Evolutionary conservation across 1,140 invertebrate species (phyloP), one percentile per base, ranked within the genome.

Genomic region (Apocrypta bakeri): DNA sequence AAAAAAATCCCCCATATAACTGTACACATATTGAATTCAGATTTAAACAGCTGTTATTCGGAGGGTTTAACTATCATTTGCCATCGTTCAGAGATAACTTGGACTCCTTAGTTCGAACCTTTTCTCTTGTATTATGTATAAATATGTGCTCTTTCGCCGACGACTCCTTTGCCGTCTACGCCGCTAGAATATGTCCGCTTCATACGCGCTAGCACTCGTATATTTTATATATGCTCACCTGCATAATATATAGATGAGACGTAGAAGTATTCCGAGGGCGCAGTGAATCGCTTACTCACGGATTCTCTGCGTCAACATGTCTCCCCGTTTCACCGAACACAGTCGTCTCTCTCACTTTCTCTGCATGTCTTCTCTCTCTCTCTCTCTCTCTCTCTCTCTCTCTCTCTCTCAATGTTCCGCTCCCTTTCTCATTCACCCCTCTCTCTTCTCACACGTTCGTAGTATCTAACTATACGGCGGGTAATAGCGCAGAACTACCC

Each of bases 401-500:
- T 71, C 42, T 56, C 42, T 56, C 1, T 48, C 25, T 25, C 3
- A 21, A 0, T 21, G n/a, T n/a, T n/a, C n/a, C n/a, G n/a, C n/a
- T n/a, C n/a, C n/a, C n/a, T n/a, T n/a, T n/a, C n/a, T n/a, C n/a
- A n/a, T n/a, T n/a, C n/a, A n/a, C n/a, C n/a, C n/a, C 68, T 24
- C n/a, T 63, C 37, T 68, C 25, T 24, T 40, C 66, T 82, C 33
- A 72, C 66, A 33, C 74, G 12, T 63, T 73, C 33, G 29, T 25
- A 68, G 33, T 66, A 76, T 72, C n/a, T 42, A 77, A 72, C 63
- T 82, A 72, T 72, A 82, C 31, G 48, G 24, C 63, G 48, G 42
- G 68, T 87, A 87, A 85, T 83, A 85, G 61, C 76, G 66, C 72
- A 84, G 77, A 86, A 87, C 73, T 84, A 71, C 73, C 69, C 71